A percentile compares a stretch with the other conserved stretches of the same genome.
Evolutionary conservation across 1,140 invertebrate genomes (phyloP).

Genomic region (Drosophila lacertosa): DNA sequence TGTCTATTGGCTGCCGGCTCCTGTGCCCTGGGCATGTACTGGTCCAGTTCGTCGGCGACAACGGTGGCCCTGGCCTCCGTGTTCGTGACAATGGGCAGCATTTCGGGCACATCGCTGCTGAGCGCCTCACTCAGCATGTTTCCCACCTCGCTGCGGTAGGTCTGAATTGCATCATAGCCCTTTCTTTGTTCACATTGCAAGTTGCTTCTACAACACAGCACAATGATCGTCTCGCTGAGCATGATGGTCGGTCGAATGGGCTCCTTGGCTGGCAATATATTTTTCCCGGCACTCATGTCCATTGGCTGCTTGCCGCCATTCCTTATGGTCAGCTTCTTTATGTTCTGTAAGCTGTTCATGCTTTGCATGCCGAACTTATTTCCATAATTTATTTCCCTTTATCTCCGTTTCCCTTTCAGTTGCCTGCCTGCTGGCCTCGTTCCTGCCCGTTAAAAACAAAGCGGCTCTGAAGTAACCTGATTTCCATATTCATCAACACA

Average conservation of each 20-base stretch:
- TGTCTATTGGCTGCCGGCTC: slow-evolving; percentile 75
- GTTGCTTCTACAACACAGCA: slow-evolving; percentile 30
- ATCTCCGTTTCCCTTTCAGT: slow-evolving; percentile 38
- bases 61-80: slow-evolving; percentile 72
- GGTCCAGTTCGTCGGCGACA: slow-evolving; percentile 80
- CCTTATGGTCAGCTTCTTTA: slow-evolving; percentile 72
- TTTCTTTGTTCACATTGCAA: not conserved
- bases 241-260: slow-evolving; percentile 81
- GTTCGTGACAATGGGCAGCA: slow-evolving; percentile 75
- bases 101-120: slow-evolving; percentile 73
- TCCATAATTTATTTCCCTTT: not conserved
- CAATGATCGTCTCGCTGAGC: slow-evolving; percentile 73
- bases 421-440: slow-evolving; percentile 63
- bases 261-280: slow-evolving; percentile 69
- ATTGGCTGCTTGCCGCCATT: slow-evolving; percentile 77
- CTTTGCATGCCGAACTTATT: no score
- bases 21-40: slow-evolving; percentile 84
- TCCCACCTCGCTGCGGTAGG: slow-evolving; percentile 74
- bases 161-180: not conserved
- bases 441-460: slow-evolving; percentile 74
- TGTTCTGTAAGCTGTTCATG: slow-evolving; percentile 64
- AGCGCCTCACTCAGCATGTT: slow-evolving; percentile 76
- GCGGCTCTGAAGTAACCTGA: slow-evolving; percentile 60
- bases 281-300: slow-evolving; percentile 73
- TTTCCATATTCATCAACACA: slow-evolving; percentile 24